Evolutionary conservation across 2,113 vertebrate genomes (phyloP).

Genomic region (Chrysochloris asiatica): DNA sequence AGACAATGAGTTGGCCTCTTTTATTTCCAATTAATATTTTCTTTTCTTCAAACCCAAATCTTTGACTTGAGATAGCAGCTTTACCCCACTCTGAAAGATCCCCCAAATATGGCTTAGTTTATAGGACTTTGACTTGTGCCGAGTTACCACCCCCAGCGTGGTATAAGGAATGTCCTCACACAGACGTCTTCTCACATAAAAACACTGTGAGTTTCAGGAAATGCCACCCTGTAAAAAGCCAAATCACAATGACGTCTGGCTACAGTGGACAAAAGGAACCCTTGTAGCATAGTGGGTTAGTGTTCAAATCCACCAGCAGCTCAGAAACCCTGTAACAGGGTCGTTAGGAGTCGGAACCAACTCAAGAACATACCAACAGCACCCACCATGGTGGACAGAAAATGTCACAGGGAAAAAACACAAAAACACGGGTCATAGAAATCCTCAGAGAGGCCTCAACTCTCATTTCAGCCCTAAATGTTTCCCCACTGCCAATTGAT

Average conservation of each 20-base stretch:
- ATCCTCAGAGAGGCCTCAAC: constrained; percentile 28
- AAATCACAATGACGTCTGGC: constrained; percentile 17
- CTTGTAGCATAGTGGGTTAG: no score
- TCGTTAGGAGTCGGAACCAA: no score
- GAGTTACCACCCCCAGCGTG: not conserved
- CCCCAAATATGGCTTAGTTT: not conserved
- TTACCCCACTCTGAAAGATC: not conserved
- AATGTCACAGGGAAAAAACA: not conserved
- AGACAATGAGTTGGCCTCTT: not conserved
- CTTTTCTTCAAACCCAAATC: constrained; percentile 26
- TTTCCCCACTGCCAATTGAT: not conserved
- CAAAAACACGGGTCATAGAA: not conserved
- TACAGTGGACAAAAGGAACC: not conserved
- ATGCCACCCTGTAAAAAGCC: constrained; percentile 38
- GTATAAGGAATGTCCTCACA: constrained; percentile 26
- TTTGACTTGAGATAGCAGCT: not conserved
- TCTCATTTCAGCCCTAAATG: constrained; percentile 17
- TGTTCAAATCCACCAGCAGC: no score
- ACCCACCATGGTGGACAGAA: not conserved
- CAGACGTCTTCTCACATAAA: constrained; percentile 19
- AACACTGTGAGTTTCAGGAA: constrained; percentile 13
- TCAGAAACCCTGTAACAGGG: no score
- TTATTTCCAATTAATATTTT: not conserved
- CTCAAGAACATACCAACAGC: no score
- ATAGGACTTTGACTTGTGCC: not conserved